phyloP scores from a whole-genome alignment of 1,140 invertebrate species.

The Cepaea nemoralis region DNA sequence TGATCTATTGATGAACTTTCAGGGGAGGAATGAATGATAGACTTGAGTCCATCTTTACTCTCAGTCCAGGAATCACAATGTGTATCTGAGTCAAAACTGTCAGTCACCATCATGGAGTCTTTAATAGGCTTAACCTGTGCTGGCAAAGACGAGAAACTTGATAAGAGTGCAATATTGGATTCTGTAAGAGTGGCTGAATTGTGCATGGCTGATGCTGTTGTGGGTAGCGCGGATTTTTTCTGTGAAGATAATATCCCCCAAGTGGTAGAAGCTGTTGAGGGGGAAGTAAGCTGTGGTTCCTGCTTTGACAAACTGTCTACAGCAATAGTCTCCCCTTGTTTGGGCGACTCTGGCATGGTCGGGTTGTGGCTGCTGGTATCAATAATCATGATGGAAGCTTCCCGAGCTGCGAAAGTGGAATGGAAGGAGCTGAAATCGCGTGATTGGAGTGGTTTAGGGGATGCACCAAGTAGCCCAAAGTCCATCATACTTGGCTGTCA shows the following conservation, averaged over 20 bases:
- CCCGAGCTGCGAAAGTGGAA: neutral
- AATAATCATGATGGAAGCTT: conserved; percentile 44
- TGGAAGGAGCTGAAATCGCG: too few relatives aligned
- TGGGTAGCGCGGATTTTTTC: neutral
- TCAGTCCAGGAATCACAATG: conserved; percentile 7
- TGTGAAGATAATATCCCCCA: neutral
- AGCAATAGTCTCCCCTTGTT: conserved; percentile 41
- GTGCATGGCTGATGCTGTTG: neutral
- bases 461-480: conserved; percentile 16
- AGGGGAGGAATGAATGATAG: neutral
- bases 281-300: neutral
- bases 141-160: neutral
- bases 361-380: conserved; percentile 42
- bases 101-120: neutral
- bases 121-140: neutral
- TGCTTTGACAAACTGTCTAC: conserved; percentile 13
- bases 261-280: neutral
- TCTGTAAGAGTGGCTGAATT: neutral
- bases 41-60: neutral
- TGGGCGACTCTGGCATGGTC: conserved; percentile 41
- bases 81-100: neutral
- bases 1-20: neutral
- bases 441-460: neutral
- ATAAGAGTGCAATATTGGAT: neutral
- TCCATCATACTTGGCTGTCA: conserved; percentile 26